Evolutionary conservation across 2,888 invertebrate species (phyloP).

Genomic region (Trissonchulus sp.): DNA sequence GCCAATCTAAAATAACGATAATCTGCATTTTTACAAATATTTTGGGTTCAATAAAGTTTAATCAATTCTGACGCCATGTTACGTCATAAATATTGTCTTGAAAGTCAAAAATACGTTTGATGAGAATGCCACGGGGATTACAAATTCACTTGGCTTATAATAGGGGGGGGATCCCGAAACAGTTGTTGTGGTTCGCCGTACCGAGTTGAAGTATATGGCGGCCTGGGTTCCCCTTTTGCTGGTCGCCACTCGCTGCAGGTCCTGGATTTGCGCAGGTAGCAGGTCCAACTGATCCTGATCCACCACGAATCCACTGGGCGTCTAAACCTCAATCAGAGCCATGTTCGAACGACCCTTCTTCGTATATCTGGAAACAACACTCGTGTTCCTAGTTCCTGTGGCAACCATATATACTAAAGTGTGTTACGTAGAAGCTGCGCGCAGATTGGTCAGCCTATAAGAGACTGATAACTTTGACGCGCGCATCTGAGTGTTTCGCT

Average conservation of each 20-base stretch:
- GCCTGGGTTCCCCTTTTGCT: slow-evolving; percentile 53
- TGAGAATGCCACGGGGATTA: too few relatives aligned
- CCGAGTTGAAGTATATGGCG: slow-evolving; percentile 56
- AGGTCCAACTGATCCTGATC: slow-evolving; percentile 45
- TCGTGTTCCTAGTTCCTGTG: slow-evolving; percentile 8
- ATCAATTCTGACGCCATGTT: too few relatives aligned
- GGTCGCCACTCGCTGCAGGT: slow-evolving; percentile 52
- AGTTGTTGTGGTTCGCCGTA: too few relatives aligned
- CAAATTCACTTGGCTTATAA: too few relatives aligned
- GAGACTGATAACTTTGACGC: not conserved
- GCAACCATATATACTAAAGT: not conserved
- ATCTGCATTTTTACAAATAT: not conserved
- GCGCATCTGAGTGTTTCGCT: not conserved
- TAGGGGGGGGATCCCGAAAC: too few relatives aligned
- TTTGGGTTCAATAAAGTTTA: too few relatives aligned
- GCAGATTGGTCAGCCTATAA: not conserved
- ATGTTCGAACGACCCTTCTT: slow-evolving; percentile 51
- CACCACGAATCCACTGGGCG: slow-evolving; percentile 49
- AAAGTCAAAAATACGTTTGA: too few relatives aligned
- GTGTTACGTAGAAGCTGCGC: not conserved
- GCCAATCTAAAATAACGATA: slow-evolving; percentile 39
- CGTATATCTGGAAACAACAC: slow-evolving; percentile 43
- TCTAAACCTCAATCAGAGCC: slow-evolving; percentile 54
- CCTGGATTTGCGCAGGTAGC: slow-evolving; percentile 42
- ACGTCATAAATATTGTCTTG: too few relatives aligned